Conservation (phyloP, 1,140 invertebrate species). For the Agrypnia vestita region DNA sequence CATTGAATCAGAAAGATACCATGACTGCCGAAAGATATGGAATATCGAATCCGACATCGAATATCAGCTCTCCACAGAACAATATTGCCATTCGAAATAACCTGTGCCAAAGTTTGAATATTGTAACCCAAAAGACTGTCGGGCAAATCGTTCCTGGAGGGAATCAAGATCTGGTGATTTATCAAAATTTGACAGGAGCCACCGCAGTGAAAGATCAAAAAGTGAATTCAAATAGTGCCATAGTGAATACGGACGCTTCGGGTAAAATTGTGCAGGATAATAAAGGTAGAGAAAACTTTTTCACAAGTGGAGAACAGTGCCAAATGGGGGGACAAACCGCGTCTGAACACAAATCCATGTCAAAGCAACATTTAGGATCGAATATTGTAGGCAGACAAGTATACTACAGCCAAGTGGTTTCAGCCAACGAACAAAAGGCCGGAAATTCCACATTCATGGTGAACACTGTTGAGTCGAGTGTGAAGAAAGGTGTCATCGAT, state of each 20-base stretch:
- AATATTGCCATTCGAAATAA: conserved; percentile 64
- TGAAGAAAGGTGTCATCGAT: conserved; percentile 49
- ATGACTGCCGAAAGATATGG: conserved; percentile 53
- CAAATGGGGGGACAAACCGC: neutral
- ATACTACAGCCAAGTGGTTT: conserved; percentile 59
- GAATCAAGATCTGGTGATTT: conserved; percentile 69
- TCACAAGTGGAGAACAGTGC: conserved; percentile 57
- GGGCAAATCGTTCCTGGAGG: conserved; percentile 70
- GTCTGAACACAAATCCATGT: conserved; percentile 37
- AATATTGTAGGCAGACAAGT: conserved; percentile 59
- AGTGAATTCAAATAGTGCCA: conserved; percentile 34
- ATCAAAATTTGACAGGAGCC: conserved; percentile 67
- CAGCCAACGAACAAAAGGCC: conserved; percentile 30
- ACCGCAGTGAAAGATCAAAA: conserved; percentile 62
- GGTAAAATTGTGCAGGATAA: conserved; percentile 38
- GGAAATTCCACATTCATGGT: conserved; percentile 35
- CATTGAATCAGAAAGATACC: conserved; percentile 56
- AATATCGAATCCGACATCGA: conserved; percentile 44
- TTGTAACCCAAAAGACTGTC: conserved; percentile 71
- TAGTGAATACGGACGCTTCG: conserved; percentile 33
- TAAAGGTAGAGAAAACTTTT: conserved; percentile 62
- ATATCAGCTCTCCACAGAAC: conserved; percentile 48
- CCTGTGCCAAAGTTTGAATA: conserved; percentile 72
- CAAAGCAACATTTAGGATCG: conserved; percentile 57
- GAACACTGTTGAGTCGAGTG: conserved; percentile 36